Evolutionary conservation across 2,888 invertebrate species (phyloP), one percentile per base, ranked within the genome.

Genomic region (Omphaloscelis lunosa): DNA sequence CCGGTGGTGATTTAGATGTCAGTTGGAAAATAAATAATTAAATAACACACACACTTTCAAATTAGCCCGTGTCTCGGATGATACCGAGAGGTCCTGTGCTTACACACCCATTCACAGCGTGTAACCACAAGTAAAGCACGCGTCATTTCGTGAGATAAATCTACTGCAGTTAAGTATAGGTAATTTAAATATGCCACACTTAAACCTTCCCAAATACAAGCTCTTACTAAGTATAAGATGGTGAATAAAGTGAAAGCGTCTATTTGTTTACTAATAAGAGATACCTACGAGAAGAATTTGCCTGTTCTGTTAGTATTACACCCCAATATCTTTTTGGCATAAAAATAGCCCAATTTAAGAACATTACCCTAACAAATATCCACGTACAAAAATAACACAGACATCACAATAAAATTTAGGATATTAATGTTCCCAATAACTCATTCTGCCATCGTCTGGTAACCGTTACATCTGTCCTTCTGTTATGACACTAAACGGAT

Each of bases 401-500:
- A 51, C 58, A 56, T 63, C n/a, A n/a, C 9, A 41, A 66, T 73
- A 83, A 77, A 58, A 84, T 80, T 85, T 53, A 65, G 41, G 29
- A 77, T 69, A 79, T 77, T 71, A 80, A 79, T 74, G 83, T 77
- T 20, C 11, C 34, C 73, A 53, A 86, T 87, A 73, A 79, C 67
- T 88, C 80, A 80, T 29, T 23, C 67, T 62, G 63, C 20, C 73
- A 58, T 79, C 51, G 63, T 53, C 81, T 68, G 75, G 73, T 69
- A 73, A 79, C 53, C 11, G 56, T 79, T 65, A 75, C 88, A 65
- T 56, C 59, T 72, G 75, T 68, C 53, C 45, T 56, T 53, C 59
- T 27, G 53, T 65, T 71, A 23, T 65, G 84, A 82, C 86, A 82
- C 45, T 69, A 67, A 84, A 86, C 45, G 51, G 75, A 88, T 86